A percentile compares a stretch with the other conserved stretches of the same genome.
Evolutionary conservation across 2,888 invertebrate species (phyloP).

Genomic region (Lasioglossum lativentre): DNA sequence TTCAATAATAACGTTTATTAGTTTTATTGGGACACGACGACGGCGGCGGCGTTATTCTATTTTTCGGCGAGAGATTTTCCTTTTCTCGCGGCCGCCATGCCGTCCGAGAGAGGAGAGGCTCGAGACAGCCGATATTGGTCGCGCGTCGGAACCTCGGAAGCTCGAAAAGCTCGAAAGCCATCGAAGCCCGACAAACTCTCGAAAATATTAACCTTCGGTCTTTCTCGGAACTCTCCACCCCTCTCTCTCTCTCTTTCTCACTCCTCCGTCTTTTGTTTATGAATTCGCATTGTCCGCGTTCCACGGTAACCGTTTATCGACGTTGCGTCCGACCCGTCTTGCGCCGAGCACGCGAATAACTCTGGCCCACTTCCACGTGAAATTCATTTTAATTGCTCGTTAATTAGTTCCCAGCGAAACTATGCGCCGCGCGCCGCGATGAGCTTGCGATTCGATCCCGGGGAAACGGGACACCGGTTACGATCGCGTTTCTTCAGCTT

Average conservation of each 20-base stretch:
- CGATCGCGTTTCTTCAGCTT: neutral
- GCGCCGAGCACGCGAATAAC: conserved; percentile 71
- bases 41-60: neutral
- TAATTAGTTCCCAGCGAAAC: conserved; percentile 76
- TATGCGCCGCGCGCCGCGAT: conserved; percentile 65
- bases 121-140: neutral
- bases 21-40: neutral
- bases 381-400: conserved; percentile 80
- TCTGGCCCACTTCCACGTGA: conserved; percentile 70
- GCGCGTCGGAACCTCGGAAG: neutral
- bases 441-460: conserved; percentile 49
- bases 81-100: neutral
- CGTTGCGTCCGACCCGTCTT: conserved; percentile 20
- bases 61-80: neutral
- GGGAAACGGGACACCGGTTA: conserved; percentile 61
- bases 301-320: conserved; percentile 55
- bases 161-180: neutral
- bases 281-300: conserved; percentile 55
- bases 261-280: neutral
- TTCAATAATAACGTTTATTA: neutral
- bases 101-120: neutral
- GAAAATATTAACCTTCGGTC: neutral
- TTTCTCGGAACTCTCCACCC: neutral
- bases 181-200: neutral
- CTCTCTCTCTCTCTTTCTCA: neutral